Evolutionary conservation across 2,888 invertebrate genomes (phyloP).

Genomic region (Calameuta pallipes): DNA sequence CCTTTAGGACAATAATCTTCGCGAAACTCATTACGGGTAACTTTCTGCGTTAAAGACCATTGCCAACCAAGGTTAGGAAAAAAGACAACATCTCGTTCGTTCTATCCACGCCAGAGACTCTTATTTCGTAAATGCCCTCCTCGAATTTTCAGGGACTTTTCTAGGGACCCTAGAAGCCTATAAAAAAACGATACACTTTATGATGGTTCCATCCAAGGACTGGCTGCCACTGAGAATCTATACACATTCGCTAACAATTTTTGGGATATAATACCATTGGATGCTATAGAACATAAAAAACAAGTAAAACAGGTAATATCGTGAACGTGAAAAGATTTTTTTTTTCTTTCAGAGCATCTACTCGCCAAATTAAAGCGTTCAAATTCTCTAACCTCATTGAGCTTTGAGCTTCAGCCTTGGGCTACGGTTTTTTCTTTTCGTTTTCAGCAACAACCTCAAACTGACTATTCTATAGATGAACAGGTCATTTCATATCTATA

Average conservation of each 20-base stretch:
- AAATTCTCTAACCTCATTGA: too few species aligned
- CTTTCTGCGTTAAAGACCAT: conserved; percentile 24
- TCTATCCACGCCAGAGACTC: background rate
- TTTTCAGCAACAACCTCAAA: too few species aligned
- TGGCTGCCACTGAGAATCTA: background rate
- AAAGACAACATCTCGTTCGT: background rate
- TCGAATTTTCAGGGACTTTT: background rate
- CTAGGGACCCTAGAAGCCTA: background rate
- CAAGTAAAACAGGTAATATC: too few species aligned
- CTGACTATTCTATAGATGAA: too few species aligned
- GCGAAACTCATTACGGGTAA: conserved; percentile 21
- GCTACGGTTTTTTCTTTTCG: too few species aligned
- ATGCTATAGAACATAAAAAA: too few species aligned
- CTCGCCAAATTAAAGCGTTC: too few species aligned
- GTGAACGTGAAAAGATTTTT: too few species aligned
- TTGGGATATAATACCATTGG: too few species aligned
- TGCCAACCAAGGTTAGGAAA: conserved; percentile 8
- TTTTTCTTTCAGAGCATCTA: too few species aligned
- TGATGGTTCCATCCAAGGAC: background rate
- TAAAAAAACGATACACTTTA: background rate
- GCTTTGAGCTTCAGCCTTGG: too few species aligned
- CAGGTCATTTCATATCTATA: too few species aligned
- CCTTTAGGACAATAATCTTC: conserved; percentile 29
- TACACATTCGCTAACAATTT: background rate
- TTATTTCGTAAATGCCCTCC: background rate